Evolutionary conservation across 2,113 vertebrate species (phyloP).

Genomic region (Daboia siamensis): DNA sequence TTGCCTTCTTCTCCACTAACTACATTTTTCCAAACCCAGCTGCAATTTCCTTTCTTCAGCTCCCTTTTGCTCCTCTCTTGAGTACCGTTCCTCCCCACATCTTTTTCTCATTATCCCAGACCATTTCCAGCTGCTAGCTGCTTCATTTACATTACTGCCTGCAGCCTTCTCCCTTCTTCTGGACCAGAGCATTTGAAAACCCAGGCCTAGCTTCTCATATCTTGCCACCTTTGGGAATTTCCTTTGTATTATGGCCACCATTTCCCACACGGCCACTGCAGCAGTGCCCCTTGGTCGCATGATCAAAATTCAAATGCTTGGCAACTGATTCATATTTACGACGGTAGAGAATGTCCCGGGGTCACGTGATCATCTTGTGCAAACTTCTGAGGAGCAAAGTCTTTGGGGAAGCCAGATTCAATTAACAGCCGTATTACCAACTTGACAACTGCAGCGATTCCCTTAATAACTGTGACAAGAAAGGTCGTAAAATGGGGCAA

Average conservation of each 20-base stretch:
- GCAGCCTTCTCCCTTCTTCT: not conserved
- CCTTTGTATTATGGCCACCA: not conserved
- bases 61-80: not conserved
- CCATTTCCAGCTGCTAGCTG: not conserved
- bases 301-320: not conserved
- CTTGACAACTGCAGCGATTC: not conserved
- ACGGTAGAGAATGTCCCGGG: not conserved
- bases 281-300: not conserved
- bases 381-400: not conserved
- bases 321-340: not conserved
- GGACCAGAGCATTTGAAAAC: not conserved
- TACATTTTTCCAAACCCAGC: not conserved
- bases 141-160: not conserved
- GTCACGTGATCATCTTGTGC: not conserved
- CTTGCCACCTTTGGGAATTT: not conserved
- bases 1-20: not conserved
- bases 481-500: not conserved
- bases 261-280: not conserved
- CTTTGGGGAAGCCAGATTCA: not conserved
- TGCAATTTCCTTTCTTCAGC: not conserved
- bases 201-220: not conserved
- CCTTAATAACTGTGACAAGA: not conserved
- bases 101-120: not conserved
- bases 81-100: not conserved
- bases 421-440: not conserved